phyloP scores from a whole-genome alignment of 2,888 invertebrate genomes.

The Xanthostigma xanthostigma region DNA sequence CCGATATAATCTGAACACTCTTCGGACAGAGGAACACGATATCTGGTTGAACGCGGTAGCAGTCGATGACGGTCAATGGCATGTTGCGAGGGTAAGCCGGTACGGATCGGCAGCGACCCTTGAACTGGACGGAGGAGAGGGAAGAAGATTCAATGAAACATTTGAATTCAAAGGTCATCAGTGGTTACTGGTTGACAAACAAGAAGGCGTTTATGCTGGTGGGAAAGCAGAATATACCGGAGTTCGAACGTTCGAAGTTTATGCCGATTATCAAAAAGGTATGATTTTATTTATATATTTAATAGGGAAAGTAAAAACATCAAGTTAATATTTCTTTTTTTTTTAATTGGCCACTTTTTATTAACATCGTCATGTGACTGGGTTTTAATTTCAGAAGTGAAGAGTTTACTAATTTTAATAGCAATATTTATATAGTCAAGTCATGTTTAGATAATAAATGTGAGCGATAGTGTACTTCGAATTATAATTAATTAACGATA shows the following conservation, averaged over 20 bases:
- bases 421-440: no score
- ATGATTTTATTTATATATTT: slow-evolving; percentile 14
- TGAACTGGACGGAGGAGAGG: slow-evolving; percentile 90
- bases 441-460: no score
- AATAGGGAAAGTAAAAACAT: background rate
- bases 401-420: no score
- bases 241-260: slow-evolving; percentile 84
- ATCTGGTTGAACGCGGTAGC: slow-evolving; percentile 81
- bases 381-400: no score
- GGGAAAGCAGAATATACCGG: slow-evolving; percentile 93
- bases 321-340: background rate
- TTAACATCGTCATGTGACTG: no score
- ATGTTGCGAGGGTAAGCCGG: slow-evolving; percentile 79
- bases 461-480: no score
- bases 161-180: slow-evolving; percentile 84
- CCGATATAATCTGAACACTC: slow-evolving; percentile 82
- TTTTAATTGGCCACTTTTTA: no score
- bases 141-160: slow-evolving; percentile 82
- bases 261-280: slow-evolving; percentile 89
- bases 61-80: slow-evolving; percentile 95
- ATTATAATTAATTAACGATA: background rate
- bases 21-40: slow-evolving; percentile 78
- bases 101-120: slow-evolving; percentile 87
- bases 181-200: slow-evolving; percentile 82
- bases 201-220: slow-evolving; percentile 89